phyloP scores from a whole-genome alignment of 2,888 invertebrate genomes.

The Ophion ventricosus region DNA sequence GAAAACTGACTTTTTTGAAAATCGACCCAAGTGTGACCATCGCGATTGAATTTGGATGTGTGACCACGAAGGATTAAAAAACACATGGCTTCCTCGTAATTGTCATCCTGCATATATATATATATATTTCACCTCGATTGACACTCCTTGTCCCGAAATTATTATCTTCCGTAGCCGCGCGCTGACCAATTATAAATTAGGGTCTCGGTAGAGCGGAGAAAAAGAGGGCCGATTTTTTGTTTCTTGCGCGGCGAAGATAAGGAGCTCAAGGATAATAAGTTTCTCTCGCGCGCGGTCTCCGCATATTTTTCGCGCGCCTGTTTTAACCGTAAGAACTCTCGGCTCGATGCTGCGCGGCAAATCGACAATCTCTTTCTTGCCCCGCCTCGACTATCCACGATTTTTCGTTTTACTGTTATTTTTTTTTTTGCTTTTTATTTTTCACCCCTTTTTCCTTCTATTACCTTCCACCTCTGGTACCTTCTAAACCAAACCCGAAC shows the following conservation, averaged over 20 bases:
- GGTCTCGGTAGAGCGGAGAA: slow-evolving; percentile 44
- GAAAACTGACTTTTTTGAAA: too few species aligned
- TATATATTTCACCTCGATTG: slow-evolving; percentile 67
- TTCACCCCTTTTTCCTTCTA: slow-evolving; percentile 23
- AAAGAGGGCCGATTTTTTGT: slow-evolving; percentile 12
- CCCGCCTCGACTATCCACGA: slow-evolving; percentile 44
- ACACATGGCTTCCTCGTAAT: background rate
- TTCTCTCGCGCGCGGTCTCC: slow-evolving; percentile 22
- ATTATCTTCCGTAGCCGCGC: slow-evolving; percentile 59
- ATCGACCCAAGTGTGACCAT: too few species aligned
- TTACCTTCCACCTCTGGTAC: slow-evolving; percentile 27
- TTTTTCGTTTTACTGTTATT: slow-evolving; percentile 39
- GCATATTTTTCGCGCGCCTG: slow-evolving; percentile 45
- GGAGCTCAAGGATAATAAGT: slow-evolving; percentile 53
- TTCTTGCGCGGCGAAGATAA: slow-evolving; percentile 50
- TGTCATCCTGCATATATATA: slow-evolving; percentile 11
- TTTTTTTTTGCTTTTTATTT: slow-evolving; percentile 23
- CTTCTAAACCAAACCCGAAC: slow-evolving; percentile 55
- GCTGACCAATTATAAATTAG: slow-evolving; percentile 70
- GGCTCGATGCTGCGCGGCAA: slow-evolving; percentile 45
- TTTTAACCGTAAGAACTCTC: slow-evolving; percentile 45
- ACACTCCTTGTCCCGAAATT: slow-evolving; percentile 63
- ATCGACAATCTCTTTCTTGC: slow-evolving; percentile 59
- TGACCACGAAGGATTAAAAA: too few species aligned
- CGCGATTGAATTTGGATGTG: too few species aligned